A percentile compares a stretch with the other conserved stretches of the same genome.
Evolutionary conservation across 2,113 vertebrate species (phyloP).

Genomic region (Leucopsar rothschildi): DNA sequence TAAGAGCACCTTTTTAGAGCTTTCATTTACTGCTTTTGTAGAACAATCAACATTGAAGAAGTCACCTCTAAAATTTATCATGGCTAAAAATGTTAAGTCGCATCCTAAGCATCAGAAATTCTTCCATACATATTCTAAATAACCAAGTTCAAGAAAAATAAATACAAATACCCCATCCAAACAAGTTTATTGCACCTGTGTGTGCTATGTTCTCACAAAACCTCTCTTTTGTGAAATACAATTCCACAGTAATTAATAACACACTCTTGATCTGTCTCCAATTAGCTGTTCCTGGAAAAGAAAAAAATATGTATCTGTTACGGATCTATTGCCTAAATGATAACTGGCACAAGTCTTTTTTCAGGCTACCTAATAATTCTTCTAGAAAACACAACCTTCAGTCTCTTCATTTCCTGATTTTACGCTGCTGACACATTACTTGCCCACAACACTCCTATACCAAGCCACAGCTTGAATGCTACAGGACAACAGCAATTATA

Average conservation of each 20-base stretch:
- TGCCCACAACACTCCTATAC: background rate
- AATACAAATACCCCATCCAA: background rate
- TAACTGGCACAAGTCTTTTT: background rate
- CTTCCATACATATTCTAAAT: background rate
- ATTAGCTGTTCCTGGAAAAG: background rate
- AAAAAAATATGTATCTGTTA: background rate
- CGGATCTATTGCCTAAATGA: background rate
- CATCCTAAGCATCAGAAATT: background rate
- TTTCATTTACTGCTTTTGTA: background rate
- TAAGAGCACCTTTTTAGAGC: background rate
- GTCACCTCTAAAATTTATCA: background rate
- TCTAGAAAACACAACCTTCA: background rate
- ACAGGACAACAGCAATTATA: background rate
- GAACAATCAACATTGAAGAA: background rate
- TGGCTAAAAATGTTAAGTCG: background rate
- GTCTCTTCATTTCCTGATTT: background rate
- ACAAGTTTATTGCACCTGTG: background rate
- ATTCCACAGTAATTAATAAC: background rate
- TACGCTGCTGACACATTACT: background rate
- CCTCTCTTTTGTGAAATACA: background rate
- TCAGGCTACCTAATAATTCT: background rate
- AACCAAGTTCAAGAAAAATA: background rate
- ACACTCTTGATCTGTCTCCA: background rate
- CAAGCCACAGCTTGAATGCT: background rate
- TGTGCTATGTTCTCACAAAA: background rate